A percentile compares a stretch with the other conserved stretches of the same genome.
Evolutionary conservation across 2,888 invertebrate species (phyloP).

Genomic region (Helleia helle): DNA sequence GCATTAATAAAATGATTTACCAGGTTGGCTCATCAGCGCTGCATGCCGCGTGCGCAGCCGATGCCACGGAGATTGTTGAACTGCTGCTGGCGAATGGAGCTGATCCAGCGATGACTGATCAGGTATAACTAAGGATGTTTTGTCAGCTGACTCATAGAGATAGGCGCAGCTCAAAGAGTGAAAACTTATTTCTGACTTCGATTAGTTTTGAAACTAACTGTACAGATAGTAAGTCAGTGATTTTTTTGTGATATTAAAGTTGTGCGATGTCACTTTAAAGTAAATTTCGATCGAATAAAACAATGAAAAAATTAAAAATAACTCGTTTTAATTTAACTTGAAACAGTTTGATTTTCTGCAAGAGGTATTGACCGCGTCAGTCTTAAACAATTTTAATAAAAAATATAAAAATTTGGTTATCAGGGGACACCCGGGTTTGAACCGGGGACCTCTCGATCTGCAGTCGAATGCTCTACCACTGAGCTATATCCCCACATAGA

Average conservation of each 20-base stretch:
- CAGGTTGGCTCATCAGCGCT: constrained; percentile 82
- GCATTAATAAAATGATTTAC: not conserved
- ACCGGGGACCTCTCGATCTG: constrained; percentile 67
- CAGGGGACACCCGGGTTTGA: constrained; percentile 66
- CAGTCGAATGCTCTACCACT: constrained; percentile 67
- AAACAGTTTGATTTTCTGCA: too few relatives aligned
- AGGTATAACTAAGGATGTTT: constrained; percentile 63
- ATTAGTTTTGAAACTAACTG: too few relatives aligned
- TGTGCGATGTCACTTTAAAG: too few relatives aligned
- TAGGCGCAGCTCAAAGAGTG: too few relatives aligned
- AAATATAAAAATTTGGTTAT: not conserved
- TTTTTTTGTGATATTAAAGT: too few relatives aligned
- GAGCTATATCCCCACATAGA: constrained; percentile 58
- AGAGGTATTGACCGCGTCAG: too few relatives aligned
- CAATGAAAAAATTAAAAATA: too few relatives aligned
- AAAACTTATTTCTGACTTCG: too few relatives aligned
- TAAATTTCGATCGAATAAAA: too few relatives aligned
- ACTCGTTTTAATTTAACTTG: too few relatives aligned
- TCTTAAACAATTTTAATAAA: constrained; percentile 1
- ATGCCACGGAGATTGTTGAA: constrained; percentile 80
- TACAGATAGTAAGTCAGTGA: too few relatives aligned
- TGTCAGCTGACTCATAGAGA: constrained; percentile 2
- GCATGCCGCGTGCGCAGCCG: constrained; percentile 82
- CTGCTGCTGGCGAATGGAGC: constrained; percentile 80
- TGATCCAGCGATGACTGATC: constrained; percentile 81